Conservation (phyloP, 2,797 vertebrate genomes). For the Gephyroberyx darwinii region DNA sequence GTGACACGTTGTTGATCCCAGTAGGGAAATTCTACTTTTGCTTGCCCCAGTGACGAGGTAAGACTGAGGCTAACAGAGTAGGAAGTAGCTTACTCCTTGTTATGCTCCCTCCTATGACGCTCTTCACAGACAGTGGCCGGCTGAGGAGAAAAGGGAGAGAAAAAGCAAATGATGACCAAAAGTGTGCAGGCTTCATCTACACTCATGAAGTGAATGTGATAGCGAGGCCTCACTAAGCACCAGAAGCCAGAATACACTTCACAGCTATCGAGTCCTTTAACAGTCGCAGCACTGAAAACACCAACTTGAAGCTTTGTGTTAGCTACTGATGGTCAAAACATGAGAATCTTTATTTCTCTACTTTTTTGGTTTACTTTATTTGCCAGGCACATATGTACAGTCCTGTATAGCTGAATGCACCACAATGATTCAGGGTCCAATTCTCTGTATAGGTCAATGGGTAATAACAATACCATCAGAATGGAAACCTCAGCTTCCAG, state of each 20-base stretch:
- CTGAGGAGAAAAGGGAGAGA: constrained; percentile 70
- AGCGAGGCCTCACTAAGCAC: background rate
- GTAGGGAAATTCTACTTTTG: too few relatives aligned
- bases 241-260: background rate
- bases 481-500: background rate
- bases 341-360: too few relatives aligned
- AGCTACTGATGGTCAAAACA: too few relatives aligned
- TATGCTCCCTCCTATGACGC: constrained; percentile 90
- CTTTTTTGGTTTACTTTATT: too few relatives aligned
- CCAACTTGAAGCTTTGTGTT: too few relatives aligned
- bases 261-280: background rate
- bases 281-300: too few relatives aligned
- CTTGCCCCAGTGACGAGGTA: too few relatives aligned
- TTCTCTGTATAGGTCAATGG: background rate
- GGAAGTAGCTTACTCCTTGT: constrained; percentile 88
- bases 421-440: background rate
- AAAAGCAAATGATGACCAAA: background rate
- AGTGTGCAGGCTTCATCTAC: background rate
- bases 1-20: too few relatives aligned
- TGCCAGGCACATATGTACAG: background rate
- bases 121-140: constrained; percentile 92
- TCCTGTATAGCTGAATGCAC: background rate
- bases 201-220: too few relatives aligned
- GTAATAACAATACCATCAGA: background rate
- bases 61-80: too few relatives aligned